These are phyloP conservation scores for Thalassophryne amazonica DNA, from an alignment of 2,797 vertebrate species.

Conservation along the genomic window DNA sequence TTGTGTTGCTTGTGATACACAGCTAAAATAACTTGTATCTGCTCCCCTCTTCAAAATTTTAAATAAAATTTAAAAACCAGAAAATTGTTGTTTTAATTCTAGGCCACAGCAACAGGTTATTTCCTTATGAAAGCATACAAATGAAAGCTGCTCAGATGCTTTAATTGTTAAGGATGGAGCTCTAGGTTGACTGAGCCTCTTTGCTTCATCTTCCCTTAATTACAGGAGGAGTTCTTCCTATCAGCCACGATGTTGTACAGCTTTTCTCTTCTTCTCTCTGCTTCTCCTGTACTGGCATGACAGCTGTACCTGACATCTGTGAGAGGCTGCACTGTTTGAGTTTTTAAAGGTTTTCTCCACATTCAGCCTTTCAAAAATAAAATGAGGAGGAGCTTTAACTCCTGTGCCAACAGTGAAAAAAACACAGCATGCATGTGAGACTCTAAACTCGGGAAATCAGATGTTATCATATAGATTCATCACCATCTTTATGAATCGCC, in stretches of 20 bases:
- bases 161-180: constrained; percentile 28
- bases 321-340: constrained; percentile 23
- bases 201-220: constrained; percentile 60
- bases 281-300: constrained; percentile 1
- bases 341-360: constrained; percentile 23
- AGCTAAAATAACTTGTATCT: no score
- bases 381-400: constrained; percentile 4
- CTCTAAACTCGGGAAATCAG: not conserved
- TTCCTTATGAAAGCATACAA: constrained; percentile 25
- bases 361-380: not conserved
- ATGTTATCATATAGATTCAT: constrained; percentile 24
- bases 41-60: no score
- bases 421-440: not conserved
- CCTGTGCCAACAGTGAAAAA: not conserved
- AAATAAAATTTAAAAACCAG: no score
- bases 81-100: not conserved
- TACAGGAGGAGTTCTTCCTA: constrained; percentile 45
- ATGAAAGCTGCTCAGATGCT: constrained; percentile 12
- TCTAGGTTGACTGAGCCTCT: constrained; percentile 33
- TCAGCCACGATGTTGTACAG: constrained; percentile 46
- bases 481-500: constrained; percentile 23
- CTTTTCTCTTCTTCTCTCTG: constrained; percentile 18
- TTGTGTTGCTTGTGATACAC: no score
- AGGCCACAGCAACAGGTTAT: not conserved
- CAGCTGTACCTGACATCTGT: not conserved